Percentiles rank a stretch among this genome's conserved stretches.
Conservation (phyloP, 1,140 invertebrate species). For the Aricia agestis region DNA sequence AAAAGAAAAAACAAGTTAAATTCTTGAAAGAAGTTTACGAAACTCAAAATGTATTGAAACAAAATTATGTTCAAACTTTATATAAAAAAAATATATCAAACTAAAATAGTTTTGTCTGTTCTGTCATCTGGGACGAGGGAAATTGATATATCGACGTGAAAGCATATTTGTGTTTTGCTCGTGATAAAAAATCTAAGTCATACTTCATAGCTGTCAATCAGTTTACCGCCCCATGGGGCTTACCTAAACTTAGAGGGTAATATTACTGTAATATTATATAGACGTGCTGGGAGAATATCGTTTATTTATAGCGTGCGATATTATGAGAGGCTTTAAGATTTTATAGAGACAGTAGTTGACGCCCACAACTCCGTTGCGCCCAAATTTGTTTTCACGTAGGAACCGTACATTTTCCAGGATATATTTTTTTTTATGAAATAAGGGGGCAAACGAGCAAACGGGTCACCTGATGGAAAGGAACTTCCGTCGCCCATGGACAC, state of each 20-base stretch:
- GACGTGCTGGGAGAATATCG: constrained; percentile 28
- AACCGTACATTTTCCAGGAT: too few species aligned
- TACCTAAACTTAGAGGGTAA: constrained; percentile 44
- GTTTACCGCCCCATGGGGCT: constrained; percentile 52
- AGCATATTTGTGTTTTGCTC: constrained; percentile 71
- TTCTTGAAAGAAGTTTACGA: too few species aligned
- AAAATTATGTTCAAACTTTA: background rate
- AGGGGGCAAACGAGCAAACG: too few species aligned
- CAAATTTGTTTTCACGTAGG: too few species aligned
- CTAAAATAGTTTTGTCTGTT: constrained; percentile 40
- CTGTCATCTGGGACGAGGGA: constrained; percentile 55
- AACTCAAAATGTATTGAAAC: too few species aligned
- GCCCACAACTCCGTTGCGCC: too few species aligned
- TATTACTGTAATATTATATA: constrained; percentile 25
- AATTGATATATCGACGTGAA: constrained; percentile 73
- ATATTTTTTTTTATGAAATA: too few species aligned
- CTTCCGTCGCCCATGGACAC: too few species aligned
- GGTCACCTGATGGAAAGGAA: too few species aligned
- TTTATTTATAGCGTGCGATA: too few species aligned
- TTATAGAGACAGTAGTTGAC: too few species aligned
- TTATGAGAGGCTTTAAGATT: too few species aligned
- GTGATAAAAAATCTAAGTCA: constrained; percentile 65
- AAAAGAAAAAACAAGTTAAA: background rate
- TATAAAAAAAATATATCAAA: constrained; percentile 20
- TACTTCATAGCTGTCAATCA: constrained; percentile 71